Percentiles rank a stretch among this genome's conserved stretches.
Conservation (phyloP, 92 coral and sea anemone genomes). For the Umimayanthus kanabou region DNA sequence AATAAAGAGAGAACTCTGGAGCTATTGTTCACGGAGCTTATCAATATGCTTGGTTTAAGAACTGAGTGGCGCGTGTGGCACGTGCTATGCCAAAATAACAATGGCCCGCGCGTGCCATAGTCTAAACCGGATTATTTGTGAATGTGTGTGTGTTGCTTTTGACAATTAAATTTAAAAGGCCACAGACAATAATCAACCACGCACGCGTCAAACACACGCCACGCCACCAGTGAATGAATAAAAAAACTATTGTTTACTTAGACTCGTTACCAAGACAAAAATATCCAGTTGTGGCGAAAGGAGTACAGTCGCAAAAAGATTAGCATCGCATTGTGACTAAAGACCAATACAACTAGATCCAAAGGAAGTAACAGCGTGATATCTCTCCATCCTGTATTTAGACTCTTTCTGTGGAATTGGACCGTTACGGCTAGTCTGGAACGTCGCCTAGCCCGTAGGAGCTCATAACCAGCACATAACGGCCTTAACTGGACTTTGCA, state of each 20-base stretch:
- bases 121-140: constrained; percentile 65
- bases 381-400: background rate
- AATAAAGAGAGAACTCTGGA: background rate
- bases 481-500: background rate
- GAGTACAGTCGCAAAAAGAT: constrained; percentile 15
- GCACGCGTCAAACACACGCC: constrained; percentile 85
- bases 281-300: constrained; percentile 23
- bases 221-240: constrained; percentile 76
- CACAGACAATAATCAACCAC: constrained; percentile 67
- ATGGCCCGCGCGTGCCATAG: constrained; percentile 86
- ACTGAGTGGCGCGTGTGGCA: constrained; percentile 59
- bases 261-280: constrained; percentile 66
- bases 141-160: constrained; percentile 50
- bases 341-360: background rate
- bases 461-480: background rate
- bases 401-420: background rate
- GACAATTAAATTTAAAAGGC: constrained; percentile 74
- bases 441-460: background rate
- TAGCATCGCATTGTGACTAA: constrained; percentile 45
- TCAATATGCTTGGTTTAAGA: constrained; percentile 11
- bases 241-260: constrained; percentile 40
- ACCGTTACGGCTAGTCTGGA: constrained; percentile 20
- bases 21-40: constrained; percentile 17
- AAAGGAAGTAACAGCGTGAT: background rate
- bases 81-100: constrained; percentile 69